Conservation (phyloP, 2,888 invertebrate species). For the Leucophenga montana region DNA sequence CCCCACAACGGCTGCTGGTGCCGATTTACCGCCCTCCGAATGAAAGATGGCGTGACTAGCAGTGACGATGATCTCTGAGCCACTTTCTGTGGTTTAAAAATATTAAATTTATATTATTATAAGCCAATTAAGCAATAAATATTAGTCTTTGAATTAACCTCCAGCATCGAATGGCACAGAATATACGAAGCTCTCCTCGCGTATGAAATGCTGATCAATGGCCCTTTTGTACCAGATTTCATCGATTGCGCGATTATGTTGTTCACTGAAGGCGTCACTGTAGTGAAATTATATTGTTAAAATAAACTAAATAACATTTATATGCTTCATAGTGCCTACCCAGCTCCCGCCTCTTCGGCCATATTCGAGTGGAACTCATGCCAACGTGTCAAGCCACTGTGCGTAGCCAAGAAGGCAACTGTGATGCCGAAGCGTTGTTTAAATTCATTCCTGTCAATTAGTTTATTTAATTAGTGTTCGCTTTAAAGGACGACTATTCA, state of each 20-base stretch:
- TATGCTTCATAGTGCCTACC: constrained; percentile 56
- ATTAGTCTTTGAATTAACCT: constrained; percentile 49
- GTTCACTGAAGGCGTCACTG: constrained; percentile 82
- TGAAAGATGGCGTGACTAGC: constrained; percentile 90
- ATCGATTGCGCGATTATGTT: constrained; percentile 86
- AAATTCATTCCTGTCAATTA: constrained; percentile 81
- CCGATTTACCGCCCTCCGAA: constrained; percentile 76
- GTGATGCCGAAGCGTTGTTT: constrained; percentile 89
- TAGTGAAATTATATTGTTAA: constrained; percentile 38
- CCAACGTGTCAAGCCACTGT: constrained; percentile 93
- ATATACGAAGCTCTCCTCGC: constrained; percentile 87
- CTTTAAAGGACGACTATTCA: background rate
- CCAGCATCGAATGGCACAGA: constrained; percentile 81
- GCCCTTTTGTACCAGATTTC: constrained; percentile 92
- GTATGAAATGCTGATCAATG: constrained; percentile 87
- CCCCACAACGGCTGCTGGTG: constrained; percentile 82
- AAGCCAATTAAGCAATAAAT: background rate
- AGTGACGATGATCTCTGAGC: constrained; percentile 81
- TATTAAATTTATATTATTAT: background rate
- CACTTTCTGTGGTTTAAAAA: constrained; percentile 54
- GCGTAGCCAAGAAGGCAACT: constrained; percentile 90
- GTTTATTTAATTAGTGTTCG: constrained; percentile 31
- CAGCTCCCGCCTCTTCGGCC: constrained; percentile 72
- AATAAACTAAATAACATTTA: background rate
- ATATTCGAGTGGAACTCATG: constrained; percentile 81